These are phyloP conservation scores for Dendrolimus houi DNA, from an alignment of 2,888 invertebrate genomes.

Conservation along the genomic window DNA sequence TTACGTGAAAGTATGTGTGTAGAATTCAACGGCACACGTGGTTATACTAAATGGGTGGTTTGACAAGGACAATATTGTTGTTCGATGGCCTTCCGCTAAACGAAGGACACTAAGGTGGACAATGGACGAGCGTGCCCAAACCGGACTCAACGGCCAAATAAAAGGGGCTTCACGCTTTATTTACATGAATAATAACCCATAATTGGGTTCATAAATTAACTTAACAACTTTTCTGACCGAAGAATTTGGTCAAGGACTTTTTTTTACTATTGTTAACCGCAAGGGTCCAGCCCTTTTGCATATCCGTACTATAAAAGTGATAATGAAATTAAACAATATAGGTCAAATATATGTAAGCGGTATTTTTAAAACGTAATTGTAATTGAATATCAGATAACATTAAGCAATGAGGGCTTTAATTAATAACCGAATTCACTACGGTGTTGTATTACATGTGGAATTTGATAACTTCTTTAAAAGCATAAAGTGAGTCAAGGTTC, in stretches of 20 bases:
- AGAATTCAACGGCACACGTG: slow-evolving; percentile 5
- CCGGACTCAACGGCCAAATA: slow-evolving; percentile 27
- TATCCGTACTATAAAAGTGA: slow-evolving; percentile 16
- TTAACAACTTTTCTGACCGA: slow-evolving; percentile 37
- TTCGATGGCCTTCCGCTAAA: slow-evolving; percentile 43
- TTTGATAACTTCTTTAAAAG: slow-evolving; percentile 1
- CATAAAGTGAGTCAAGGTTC: slow-evolving; percentile 17
- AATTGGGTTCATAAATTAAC: slow-evolving; percentile 45
- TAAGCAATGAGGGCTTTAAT: not conserved
- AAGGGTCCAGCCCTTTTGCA: slow-evolving; percentile 12
- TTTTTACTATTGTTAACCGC: slow-evolving; percentile 30
- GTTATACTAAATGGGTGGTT: not conserved
- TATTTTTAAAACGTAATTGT: not conserved
- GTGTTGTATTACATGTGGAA: slow-evolving; percentile 2
- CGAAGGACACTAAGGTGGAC: slow-evolving; percentile 49
- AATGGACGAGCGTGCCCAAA: slow-evolving; percentile 41
- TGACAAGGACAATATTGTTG: slow-evolving; percentile 1
- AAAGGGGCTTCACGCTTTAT: slow-evolving; percentile 40
- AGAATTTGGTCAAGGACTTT: slow-evolving; percentile 37
- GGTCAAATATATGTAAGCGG: not conserved
- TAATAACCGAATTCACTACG: not conserved
- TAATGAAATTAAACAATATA: slow-evolving; percentile 2
- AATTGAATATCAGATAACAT: slow-evolving; percentile 3
- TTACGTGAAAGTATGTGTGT: too few relatives aligned
- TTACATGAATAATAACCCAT: slow-evolving; percentile 24